Evolutionary conservation across 2,113 vertebrate species (phyloP).

Genomic region (Vanacampus margaritifer): DNA sequence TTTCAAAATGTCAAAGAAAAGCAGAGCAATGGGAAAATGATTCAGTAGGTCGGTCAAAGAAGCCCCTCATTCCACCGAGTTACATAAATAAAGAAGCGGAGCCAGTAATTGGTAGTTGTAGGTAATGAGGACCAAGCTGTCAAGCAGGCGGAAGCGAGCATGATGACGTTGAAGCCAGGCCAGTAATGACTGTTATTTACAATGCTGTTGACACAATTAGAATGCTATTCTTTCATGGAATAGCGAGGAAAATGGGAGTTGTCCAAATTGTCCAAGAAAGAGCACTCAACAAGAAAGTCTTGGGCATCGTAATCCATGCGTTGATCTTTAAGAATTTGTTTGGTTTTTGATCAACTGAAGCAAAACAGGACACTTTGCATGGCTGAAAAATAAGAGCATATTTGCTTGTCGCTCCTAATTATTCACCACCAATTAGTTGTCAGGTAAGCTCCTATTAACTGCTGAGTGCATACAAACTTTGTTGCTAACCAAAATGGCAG

Average conservation of each 20-base stretch:
- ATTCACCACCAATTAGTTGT: too few species aligned
- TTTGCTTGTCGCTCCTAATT: too few species aligned
- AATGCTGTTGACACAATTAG: slow-evolving; percentile 71
- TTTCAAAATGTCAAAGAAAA: slow-evolving; percentile 16
- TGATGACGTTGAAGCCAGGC: slow-evolving; percentile 56
- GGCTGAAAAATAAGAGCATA: too few species aligned
- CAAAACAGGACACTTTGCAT: too few species aligned
- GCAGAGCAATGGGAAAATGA: slow-evolving; percentile 18
- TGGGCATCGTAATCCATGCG: not conserved
- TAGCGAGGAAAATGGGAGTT: slow-evolving; percentile 43
- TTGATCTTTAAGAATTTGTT: too few species aligned
- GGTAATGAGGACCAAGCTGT: slow-evolving; percentile 75
- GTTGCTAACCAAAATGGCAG: not conserved
- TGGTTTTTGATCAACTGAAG: too few species aligned
- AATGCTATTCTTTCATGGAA: slow-evolving; percentile 55
- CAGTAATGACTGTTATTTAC: slow-evolving; percentile 74
- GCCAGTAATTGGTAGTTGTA: slow-evolving; percentile 73
- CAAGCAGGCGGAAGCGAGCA: slow-evolving; percentile 64
- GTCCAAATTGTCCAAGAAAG: slow-evolving; percentile 34
- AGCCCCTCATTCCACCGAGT: slow-evolving; percentile 63
- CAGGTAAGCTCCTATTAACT: not conserved
- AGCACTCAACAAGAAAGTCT: slow-evolving; percentile 13
- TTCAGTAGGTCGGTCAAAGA: slow-evolving; percentile 54
- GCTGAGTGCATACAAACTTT: not conserved
- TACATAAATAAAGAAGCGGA: slow-evolving; percentile 74